Percentiles rank a stretch among this genome's conserved stretches.
Evolutionary conservation across 2,113 vertebrate genomes (phyloP).

Genomic region (Seriola dumerili): DNA sequence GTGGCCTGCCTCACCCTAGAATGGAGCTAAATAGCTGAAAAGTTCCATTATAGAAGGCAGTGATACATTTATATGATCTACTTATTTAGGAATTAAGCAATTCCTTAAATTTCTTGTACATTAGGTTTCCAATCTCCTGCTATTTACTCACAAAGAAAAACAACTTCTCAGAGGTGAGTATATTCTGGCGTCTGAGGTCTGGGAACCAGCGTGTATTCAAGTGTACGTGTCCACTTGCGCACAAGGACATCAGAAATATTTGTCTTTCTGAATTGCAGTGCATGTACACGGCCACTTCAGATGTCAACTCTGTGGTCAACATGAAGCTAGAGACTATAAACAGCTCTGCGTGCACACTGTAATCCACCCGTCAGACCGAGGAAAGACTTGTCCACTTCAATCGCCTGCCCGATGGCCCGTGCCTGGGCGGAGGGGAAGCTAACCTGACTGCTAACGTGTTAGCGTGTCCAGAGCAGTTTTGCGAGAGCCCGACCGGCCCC

Average conservation of each 20-base stretch:
- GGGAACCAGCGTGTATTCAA: background rate
- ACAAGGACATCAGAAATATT: constrained; percentile 32
- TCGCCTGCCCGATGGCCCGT: constrained; percentile 1
- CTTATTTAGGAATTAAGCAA: constrained; percentile 17
- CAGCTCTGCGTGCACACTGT: constrained; percentile 30
- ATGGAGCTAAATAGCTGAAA: constrained; percentile 53
- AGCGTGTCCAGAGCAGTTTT: constrained; percentile 15
- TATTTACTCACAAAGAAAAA: constrained; percentile 35
- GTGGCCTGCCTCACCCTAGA: constrained; percentile 51
- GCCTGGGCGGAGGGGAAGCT: constrained; percentile 8
- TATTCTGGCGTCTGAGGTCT: background rate
- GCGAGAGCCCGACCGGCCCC: background rate
- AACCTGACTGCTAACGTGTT: constrained; percentile 17
- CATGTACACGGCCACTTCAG: constrained; percentile 33
- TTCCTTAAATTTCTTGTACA: constrained; percentile 14
- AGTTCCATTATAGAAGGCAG: constrained; percentile 23
- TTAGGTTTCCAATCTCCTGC: background rate
- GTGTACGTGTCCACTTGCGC: background rate
- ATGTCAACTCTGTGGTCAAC: constrained; percentile 29
- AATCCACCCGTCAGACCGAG: constrained; percentile 17
- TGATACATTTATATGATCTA: constrained; percentile 26
- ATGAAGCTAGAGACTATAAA: constrained; percentile 39
- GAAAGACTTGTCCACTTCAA: constrained; percentile 42
- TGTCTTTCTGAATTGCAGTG: constrained; percentile 17
- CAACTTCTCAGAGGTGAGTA: background rate